These are phyloP conservation scores for Drosophila lacicola DNA, from an alignment of 2,888 invertebrate species.

Conservation along the genomic window DNA sequence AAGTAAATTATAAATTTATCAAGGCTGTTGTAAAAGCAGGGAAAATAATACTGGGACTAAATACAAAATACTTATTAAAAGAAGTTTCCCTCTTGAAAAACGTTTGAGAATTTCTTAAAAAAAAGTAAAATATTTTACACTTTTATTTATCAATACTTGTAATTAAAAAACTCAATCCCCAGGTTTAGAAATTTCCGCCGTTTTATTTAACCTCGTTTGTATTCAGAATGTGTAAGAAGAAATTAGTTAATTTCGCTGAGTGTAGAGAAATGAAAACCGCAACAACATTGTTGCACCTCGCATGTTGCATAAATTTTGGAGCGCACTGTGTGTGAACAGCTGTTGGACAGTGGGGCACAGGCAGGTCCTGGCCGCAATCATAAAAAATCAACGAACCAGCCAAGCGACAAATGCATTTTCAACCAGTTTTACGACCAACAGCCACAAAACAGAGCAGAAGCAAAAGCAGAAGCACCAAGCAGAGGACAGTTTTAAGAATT, in stretches of 20 bases:
- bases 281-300: slow-evolving; percentile 61
- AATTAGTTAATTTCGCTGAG: not conserved
- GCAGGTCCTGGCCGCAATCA: slow-evolving; percentile 60
- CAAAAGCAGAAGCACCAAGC: slow-evolving; percentile 25
- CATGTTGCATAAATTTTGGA: slow-evolving; percentile 52
- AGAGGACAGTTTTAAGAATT: slow-evolving; percentile 65
- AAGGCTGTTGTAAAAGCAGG: too few species aligned
- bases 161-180: too few species aligned
- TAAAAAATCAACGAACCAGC: slow-evolving; percentile 74
- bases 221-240: too few species aligned
- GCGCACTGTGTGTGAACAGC: slow-evolving; percentile 24
- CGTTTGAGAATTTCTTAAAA: too few species aligned
- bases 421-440: slow-evolving; percentile 69
- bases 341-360: slow-evolving; percentile 4
- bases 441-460: slow-evolving; percentile 6
- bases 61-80: too few species aligned
- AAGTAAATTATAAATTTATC: too few species aligned
- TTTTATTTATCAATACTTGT: too few species aligned
- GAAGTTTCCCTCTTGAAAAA: too few species aligned
- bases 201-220: too few species aligned
- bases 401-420: slow-evolving; percentile 78
- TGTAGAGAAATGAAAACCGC: slow-evolving; percentile 33
- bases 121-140: too few species aligned
- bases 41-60: too few species aligned
- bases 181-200: too few species aligned